A percentile compares a stretch with the other conserved stretches of the same genome.
These are phyloP conservation scores for Echiichthys vipera DNA, from an alignment of 2,797 vertebrate genomes.

Conservation along the genomic window DNA sequence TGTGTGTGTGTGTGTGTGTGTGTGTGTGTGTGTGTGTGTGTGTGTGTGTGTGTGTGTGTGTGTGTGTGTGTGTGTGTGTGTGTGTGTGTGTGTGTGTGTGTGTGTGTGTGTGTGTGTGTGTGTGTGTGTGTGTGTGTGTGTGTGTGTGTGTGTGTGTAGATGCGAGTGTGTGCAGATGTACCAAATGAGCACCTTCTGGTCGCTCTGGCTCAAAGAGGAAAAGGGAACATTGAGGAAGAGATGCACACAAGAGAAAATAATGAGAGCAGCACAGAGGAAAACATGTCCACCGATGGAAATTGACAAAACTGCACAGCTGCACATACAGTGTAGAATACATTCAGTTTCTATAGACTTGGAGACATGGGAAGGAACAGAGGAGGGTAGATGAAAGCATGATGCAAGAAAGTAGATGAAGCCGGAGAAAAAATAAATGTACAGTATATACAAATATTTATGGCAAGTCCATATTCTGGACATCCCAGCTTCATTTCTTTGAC, in stretches of 20 bases:
- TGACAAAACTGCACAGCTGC: neutral
- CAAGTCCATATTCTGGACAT: too few species aligned
- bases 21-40: constrained; percentile 46
- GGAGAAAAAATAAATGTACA: too few species aligned
- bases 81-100: constrained; percentile 29
- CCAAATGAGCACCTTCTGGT: constrained; percentile 59
- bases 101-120: constrained; percentile 36
- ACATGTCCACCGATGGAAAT: neutral
- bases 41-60: constrained; percentile 44
- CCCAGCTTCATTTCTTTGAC: too few species aligned
- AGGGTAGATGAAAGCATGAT: neutral
- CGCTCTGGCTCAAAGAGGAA: neutral
- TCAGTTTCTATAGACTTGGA: too few species aligned
- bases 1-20: constrained; percentile 49
- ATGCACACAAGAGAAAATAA: neutral
- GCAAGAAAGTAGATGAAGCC: too few species aligned
- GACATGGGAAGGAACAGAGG: neutral
- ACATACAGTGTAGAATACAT: neutral
- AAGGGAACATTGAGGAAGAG: neutral
- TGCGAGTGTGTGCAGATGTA: constrained; percentile 30
- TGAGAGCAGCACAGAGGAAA: neutral
- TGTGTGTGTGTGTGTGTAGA: constrained; percentile 32
- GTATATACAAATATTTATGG: too few species aligned
- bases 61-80: constrained; percentile 34
- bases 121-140: constrained; percentile 15